phyloP scores from a whole-genome alignment of 2,888 invertebrate genomes.

The Hydraecia micacea region DNA sequence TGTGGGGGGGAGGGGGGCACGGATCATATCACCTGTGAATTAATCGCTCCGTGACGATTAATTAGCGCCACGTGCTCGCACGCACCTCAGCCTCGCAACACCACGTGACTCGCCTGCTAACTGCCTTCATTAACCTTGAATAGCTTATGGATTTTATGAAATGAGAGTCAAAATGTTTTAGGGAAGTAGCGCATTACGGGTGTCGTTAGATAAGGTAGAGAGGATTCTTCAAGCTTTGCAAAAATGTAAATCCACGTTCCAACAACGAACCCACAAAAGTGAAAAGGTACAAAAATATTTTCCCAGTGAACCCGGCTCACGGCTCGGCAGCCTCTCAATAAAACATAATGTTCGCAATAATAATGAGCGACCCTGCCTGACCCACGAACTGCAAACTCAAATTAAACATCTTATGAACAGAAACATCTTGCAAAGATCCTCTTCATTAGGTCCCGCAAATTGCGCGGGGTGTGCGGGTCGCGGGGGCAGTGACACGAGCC shows the following conservation, averaged over 20 bases:
- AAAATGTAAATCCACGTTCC: not conserved
- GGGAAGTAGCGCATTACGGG: not conserved
- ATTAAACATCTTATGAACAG: conserved; percentile 90
- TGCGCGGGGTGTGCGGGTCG: conserved; percentile 75
- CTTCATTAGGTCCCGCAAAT: conserved; percentile 90
- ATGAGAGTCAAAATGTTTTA: conserved; percentile 25
- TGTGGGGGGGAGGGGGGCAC: conserved; percentile 63
- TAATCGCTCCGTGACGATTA: conserved; percentile 88
- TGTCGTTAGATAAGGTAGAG: not conserved
- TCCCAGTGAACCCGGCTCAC: conserved; percentile 31
- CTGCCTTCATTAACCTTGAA: conserved; percentile 58
- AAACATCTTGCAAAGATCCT: conserved; percentile 89
- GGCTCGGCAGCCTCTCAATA: conserved; percentile 68
- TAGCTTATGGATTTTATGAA: conserved; percentile 49
- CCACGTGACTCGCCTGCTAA: conserved; percentile 70
- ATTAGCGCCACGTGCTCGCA: conserved; percentile 85
- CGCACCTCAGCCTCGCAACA: conserved; percentile 70
- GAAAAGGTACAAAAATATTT: conserved; percentile 51
- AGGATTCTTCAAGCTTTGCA: not conserved
- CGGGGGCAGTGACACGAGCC: conserved; percentile 84
- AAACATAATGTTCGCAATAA: conserved; percentile 84
- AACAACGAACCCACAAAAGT: conserved; percentile 34
- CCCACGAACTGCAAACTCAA: conserved; percentile 88
- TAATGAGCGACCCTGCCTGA: conserved; percentile 83
- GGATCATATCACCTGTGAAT: conserved; percentile 89